Evolutionary conservation across 2,797 vertebrate genomes (phyloP).

Genomic region (Steatocranus sp.): DNA sequence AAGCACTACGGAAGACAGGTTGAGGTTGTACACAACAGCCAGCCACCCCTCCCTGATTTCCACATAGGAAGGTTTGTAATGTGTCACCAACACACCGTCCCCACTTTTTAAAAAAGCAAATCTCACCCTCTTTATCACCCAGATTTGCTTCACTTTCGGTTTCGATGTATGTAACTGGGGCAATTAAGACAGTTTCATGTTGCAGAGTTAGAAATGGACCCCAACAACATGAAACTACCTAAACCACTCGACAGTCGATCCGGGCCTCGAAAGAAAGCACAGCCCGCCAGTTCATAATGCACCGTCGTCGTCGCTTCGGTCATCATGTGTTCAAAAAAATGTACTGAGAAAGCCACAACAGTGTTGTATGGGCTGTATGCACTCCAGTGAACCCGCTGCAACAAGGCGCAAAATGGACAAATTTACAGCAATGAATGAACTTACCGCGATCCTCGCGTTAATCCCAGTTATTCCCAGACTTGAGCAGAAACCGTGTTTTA

Average conservation of each 20-base stretch:
- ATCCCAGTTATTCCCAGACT: conserved; percentile 32
- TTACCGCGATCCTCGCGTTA: conserved; percentile 43
- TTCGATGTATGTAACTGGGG: conserved; percentile 78
- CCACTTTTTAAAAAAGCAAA: not conserved
- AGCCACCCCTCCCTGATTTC: not conserved
- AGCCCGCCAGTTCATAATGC: conserved; percentile 37
- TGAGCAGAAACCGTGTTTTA: conserved; percentile 3
- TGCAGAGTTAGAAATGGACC: conserved; percentile 91
- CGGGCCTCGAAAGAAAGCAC: conserved; percentile 53
- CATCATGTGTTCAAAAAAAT: conserved; percentile 25
- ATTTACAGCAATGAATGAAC: conserved; percentile 30
- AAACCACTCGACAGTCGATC: conserved; percentile 91
- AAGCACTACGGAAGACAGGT: conserved; percentile 9
- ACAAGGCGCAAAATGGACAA: conserved; percentile 24
- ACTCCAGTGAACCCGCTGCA: conserved; percentile 4
- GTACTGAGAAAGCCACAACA: conserved; percentile 12
- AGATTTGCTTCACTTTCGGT: conserved; percentile 37
- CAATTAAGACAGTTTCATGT: conserved; percentile 97
- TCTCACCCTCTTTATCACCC: not conserved
- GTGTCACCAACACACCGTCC: conserved; percentile 2
- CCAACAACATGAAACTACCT: conserved; percentile 99
- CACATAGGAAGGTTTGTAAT: not conserved
- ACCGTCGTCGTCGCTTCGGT: conserved; percentile 20
- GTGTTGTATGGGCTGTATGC: not conserved
- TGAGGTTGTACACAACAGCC: conserved; percentile 19